Base-by-base conservation (phyloP, 2,888 invertebrate genomes). In the Zygaena filipendulae region DNA sequence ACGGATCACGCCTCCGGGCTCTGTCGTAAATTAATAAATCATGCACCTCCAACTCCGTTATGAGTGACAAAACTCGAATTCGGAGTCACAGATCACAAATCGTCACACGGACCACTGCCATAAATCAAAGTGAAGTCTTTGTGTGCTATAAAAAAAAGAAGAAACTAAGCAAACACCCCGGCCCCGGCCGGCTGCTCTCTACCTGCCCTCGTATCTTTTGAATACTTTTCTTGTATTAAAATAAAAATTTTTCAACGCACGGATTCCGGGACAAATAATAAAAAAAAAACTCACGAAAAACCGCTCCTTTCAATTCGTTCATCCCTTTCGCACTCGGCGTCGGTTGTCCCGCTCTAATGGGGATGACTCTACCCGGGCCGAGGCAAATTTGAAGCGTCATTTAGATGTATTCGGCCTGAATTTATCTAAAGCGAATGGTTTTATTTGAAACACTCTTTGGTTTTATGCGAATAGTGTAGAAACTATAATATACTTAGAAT, bases 151-250 rank as follows among this genome's bases (percentile, higher is more conserved):
- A 46, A n/a, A n/a, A n/a, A n/a, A 16, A 64, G 70, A 68, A 61
- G 47, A 59, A 67, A 59, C 66, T 70, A 68, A 77, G 69, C 75
- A 79, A 79, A 79, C 71, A 75, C 69, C 61, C 60, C 47, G 59
- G 49, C 47, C 43, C n/a, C n/a, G n/a, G n/a, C n/a, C 50, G 49
- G 46, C 43, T 49, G 36, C 44, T 59, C 53, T 67, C 77, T 79
- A 79, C 79, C 79, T 79, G 79, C 69, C 50, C 61, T 59, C 66
- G 66, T 69, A 69, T 72, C 74, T 70, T 71, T 71, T 66, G 68
- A 74, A 74, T 75, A 67, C 69, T 68, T 66, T 63, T 68, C 68
- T 74, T 71, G 68, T 70, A 74, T 72, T 77, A 70, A 75, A 79
- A 77, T 47, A 74, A 77, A 75, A 72, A 71, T 59, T 68, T 67